Evolutionary conservation across 92 coral and sea anemone species (phyloP).

Genomic region (Parazoanthus atlanticus): DNA sequence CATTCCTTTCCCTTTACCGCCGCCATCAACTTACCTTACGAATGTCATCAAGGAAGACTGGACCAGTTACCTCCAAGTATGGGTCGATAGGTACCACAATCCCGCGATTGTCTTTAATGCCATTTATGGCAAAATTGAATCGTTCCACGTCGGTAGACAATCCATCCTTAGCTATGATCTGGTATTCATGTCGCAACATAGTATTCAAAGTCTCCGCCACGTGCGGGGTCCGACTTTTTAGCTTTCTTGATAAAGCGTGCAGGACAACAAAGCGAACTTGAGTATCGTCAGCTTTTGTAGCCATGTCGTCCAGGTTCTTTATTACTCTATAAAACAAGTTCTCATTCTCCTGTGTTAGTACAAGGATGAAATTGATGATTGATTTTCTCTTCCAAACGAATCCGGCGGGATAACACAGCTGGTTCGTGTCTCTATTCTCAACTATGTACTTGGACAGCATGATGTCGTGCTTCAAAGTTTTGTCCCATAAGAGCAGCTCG

Average conservation of each 20-base stretch:
- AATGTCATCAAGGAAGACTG: slow-evolving; percentile 25
- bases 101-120: background rate
- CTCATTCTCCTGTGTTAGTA: slow-evolving; percentile 11
- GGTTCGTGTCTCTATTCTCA: background rate
- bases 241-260: background rate
- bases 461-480: background rate
- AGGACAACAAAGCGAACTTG: slow-evolving; percentile 25
- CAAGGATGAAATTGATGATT: slow-evolving; percentile 14
- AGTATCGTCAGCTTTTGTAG: background rate
- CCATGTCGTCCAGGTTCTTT: slow-evolving; percentile 11
- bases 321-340: slow-evolving; percentile 14
- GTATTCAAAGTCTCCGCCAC: background rate
- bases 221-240: background rate
- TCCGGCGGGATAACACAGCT: slow-evolving; percentile 13
- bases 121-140: slow-evolving; percentile 5
- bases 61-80: slow-evolving; percentile 13
- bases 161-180: background rate
- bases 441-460: slow-evolving; percentile 4
- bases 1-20: background rate
- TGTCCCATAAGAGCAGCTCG: slow-evolving; percentile 14
- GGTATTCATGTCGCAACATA: background rate
- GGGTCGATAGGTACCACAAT: slow-evolving; percentile 17
- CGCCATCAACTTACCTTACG: slow-evolving; percentile 11
- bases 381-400: slow-evolving; percentile 31
- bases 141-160: slow-evolving; percentile 10